Conservation (phyloP, 1,140 invertebrate species). For the Paraescarpia echinospica region DNA sequence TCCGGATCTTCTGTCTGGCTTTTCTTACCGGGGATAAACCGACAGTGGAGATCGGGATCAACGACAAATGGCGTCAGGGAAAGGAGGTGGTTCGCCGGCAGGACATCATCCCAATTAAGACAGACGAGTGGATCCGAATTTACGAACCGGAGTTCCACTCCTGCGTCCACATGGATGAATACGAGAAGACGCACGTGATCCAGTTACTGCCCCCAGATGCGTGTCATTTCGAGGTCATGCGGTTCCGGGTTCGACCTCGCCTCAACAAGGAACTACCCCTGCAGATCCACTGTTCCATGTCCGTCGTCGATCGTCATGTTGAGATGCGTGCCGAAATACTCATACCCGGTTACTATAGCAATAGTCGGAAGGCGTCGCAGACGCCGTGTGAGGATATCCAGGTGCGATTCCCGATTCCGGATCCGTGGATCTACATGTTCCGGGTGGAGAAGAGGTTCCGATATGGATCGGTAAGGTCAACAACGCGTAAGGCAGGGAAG, state of each 20-base stretch:
- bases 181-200: constrained; percentile 85
- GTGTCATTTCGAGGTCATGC: constrained; percentile 84
- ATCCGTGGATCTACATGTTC: constrained; percentile 98
- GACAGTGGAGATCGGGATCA: constrained; percentile 93
- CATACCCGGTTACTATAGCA: constrained; percentile 93
- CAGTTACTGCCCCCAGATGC: constrained; percentile 98
- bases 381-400: constrained; percentile 85
- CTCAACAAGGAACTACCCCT: constrained; percentile 95
- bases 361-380: constrained; percentile 85
- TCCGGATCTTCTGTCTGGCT: constrained; percentile 91
- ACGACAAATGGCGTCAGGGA: constrained; percentile 93
- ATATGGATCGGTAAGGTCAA: constrained; percentile 98
- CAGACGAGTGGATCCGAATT: constrained; percentile 98
- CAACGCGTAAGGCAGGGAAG: constrained; percentile 76
- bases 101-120: constrained; percentile 98
- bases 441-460: constrained; percentile 97
- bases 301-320: constrained; percentile 65
- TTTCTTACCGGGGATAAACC: constrained; percentile 76
- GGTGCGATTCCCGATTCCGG: constrained; percentile 95
- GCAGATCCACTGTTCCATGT: constrained; percentile 72
- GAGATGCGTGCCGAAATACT: constrained; percentile 91
- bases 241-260: constrained; percentile 93
- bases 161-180: constrained; percentile 89
- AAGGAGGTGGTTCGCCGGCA: constrained; percentile 98
- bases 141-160: constrained; percentile 94